phyloP scores from a whole-genome alignment of 2,888 invertebrate genomes.

The Nymphalis urticae region DNA sequence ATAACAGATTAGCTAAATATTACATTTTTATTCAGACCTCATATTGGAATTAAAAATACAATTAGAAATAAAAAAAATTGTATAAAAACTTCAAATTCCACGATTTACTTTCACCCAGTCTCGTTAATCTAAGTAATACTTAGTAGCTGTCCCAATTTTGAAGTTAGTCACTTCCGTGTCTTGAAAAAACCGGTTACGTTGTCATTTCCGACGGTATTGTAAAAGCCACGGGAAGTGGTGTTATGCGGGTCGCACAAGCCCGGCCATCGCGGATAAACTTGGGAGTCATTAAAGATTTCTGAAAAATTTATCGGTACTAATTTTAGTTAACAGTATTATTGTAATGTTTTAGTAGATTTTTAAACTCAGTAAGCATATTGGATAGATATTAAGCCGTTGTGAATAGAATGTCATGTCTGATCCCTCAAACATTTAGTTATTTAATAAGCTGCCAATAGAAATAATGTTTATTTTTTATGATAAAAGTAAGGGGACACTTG shows the following conservation, averaged over 20 bases:
- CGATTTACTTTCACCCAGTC: no score
- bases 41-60: constrained; percentile 46
- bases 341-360: constrained; percentile 41
- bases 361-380: constrained; percentile 62
- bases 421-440: background rate
- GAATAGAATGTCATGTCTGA: constrained; percentile 23
- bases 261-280: no score
- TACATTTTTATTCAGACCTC: constrained; percentile 68
- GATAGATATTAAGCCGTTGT: constrained; percentile 35
- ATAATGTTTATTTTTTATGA: no score
- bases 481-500: no score
- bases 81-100: constrained; percentile 41
- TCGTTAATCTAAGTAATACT: background rate
- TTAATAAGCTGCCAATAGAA: background rate
- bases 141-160: background rate
- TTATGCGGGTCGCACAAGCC: no score
- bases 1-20: constrained; percentile 48
- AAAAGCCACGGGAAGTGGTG: no score
- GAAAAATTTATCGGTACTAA: constrained; percentile 51
- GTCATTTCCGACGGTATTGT: no score
- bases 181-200: no score
- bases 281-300: constrained; percentile 87
- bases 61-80: constrained; percentile 43
- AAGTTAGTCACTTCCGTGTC: no score
- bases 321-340: constrained; percentile 11